Conservation (phyloP, 1,140 invertebrate species). For the Cyclina sinensis region DNA sequence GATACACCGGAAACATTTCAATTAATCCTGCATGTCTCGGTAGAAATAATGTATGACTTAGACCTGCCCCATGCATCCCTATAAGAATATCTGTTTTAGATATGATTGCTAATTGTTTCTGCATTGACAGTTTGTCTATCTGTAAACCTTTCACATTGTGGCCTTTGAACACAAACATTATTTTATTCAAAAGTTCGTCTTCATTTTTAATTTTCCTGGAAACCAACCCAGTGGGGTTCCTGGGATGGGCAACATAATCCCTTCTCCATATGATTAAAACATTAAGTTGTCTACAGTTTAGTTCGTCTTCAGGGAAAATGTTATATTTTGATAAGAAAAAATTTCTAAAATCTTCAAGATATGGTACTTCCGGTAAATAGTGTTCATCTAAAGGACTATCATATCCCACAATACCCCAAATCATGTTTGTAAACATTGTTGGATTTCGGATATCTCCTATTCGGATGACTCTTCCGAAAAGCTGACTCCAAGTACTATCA, state of each 20-base stretch:
- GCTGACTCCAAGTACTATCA: slow-evolving; percentile 78
- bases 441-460: slow-evolving; percentile 66
- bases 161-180: slow-evolving; percentile 47
- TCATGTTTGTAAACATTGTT: slow-evolving; percentile 72
- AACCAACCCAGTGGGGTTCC: slow-evolving; percentile 82
- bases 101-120: slow-evolving; percentile 71
- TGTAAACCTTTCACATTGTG: slow-evolving; percentile 74
- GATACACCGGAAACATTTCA: slow-evolving; percentile 91
- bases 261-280: slow-evolving; percentile 82
- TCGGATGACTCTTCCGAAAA: slow-evolving; percentile 75
- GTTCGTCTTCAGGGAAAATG: slow-evolving; percentile 17
- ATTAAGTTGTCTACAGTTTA: slow-evolving; percentile 77
- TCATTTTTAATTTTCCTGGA: slow-evolving; percentile 82
- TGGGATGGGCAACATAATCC: slow-evolving; percentile 84
- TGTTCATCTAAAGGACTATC: slow-evolving; percentile 79
- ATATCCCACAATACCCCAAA: slow-evolving; percentile 82
- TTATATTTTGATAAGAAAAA: slow-evolving; percentile 79
- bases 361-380: slow-evolving; percentile 63
- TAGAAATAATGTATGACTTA: slow-evolving; percentile 97
- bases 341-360: slow-evolving; percentile 81
- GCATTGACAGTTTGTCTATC: slow-evolving; percentile 75
- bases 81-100: slow-evolving; percentile 95
- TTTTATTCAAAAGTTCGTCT: slow-evolving; percentile 72
- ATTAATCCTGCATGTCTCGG: slow-evolving; percentile 97
- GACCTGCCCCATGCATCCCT: slow-evolving; percentile 98